These are phyloP conservation scores for Clytia hemisphaerica DNA, from an alignment of 30 jellyfish, hydroid and myxozoan species.

Conservation along the genomic window DNA sequence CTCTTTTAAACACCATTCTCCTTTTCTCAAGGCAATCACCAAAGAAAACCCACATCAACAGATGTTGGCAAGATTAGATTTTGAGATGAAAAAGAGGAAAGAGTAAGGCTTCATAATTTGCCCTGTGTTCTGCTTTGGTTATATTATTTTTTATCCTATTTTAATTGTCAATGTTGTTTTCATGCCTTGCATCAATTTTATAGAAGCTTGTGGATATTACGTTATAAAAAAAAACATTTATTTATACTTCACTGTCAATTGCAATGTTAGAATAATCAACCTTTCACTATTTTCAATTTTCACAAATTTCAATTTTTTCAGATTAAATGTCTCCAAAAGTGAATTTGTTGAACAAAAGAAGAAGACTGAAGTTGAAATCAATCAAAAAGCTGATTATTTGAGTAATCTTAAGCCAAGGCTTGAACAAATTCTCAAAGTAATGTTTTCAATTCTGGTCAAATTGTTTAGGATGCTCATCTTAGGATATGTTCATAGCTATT, in stretches of 20 bases:
- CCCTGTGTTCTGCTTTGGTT: not conserved
- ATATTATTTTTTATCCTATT: not conserved
- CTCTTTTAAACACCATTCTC: not conserved
- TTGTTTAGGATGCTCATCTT: no score
- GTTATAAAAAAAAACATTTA: no score
- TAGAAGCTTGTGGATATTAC: no score
- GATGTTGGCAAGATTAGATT: slow-evolving; percentile 87
- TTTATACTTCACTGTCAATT: no score
- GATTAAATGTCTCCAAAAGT: slow-evolving; percentile 56
- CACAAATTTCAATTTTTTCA: slow-evolving; percentile 7
- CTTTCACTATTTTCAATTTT: no score
- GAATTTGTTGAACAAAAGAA: slow-evolving; percentile 44
- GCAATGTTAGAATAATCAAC: no score
- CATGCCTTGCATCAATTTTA: no score
- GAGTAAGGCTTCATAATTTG: slow-evolving; percentile 28
- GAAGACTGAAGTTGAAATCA: slow-evolving; percentile 37
- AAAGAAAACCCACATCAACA: slow-evolving; percentile 51
- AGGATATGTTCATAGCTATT: no score
- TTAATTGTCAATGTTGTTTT: no score
- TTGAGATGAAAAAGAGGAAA: slow-evolving; percentile 74
- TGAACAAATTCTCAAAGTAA: slow-evolving; percentile 42
- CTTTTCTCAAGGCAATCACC: slow-evolving; percentile 52
- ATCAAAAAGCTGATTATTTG: slow-evolving; percentile 26
- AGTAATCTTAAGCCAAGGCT: slow-evolving; percentile 49
- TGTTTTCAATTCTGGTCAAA: no score